These are phyloP conservation scores for Drosophila truncata DNA, from an alignment of 1,140 invertebrate genomes.

Conservation along the genomic window DNA sequence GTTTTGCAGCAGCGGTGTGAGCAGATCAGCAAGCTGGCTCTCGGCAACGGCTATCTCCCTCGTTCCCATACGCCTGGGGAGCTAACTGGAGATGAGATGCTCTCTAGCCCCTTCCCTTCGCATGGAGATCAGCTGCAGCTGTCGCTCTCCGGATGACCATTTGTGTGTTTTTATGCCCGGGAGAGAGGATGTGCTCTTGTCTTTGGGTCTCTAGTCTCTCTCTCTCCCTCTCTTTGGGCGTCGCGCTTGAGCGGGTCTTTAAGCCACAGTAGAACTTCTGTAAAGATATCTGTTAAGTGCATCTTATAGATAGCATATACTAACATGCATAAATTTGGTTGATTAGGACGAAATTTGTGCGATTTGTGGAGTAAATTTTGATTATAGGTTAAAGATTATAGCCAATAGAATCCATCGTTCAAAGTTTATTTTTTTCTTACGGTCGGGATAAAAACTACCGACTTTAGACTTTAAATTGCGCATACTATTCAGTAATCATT, in stretches of 20 bases:
- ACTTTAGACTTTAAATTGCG: neutral
- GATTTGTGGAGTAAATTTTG: too few species aligned
- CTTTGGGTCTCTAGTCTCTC: slow-evolving; percentile 5
- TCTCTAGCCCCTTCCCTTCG: slow-evolving; percentile 27
- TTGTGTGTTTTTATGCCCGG: slow-evolving; percentile 15
- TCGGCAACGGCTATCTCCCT: slow-evolving; percentile 12
- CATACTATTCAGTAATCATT: too few species aligned
- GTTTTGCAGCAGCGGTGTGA: slow-evolving; percentile 10
- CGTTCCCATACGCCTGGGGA: neutral
- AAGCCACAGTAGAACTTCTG: slow-evolving; percentile 7
- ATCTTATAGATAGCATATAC: neutral
- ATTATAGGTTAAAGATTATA: too few species aligned
- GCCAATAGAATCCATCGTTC: too few species aligned
- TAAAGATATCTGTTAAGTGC: slow-evolving; percentile 7
- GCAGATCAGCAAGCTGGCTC: slow-evolving; percentile 25
- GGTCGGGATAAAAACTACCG: too few species aligned
- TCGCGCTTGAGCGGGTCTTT: slow-evolving; percentile 56
- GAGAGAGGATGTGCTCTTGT: slow-evolving; percentile 5
- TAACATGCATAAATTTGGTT: neutral
- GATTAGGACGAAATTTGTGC: too few species aligned
- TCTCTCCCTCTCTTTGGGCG: slow-evolving; percentile 17
- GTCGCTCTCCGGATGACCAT: slow-evolving; percentile 43
- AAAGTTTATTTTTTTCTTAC: neutral
- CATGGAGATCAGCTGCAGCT: slow-evolving; percentile 73
- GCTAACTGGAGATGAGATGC: slow-evolving; percentile 9